Evolutionary conservation across 2,797 vertebrate species (phyloP), one percentile per base, ranked within the genome.

Genomic region (Hipposideros larvatus): DNA sequence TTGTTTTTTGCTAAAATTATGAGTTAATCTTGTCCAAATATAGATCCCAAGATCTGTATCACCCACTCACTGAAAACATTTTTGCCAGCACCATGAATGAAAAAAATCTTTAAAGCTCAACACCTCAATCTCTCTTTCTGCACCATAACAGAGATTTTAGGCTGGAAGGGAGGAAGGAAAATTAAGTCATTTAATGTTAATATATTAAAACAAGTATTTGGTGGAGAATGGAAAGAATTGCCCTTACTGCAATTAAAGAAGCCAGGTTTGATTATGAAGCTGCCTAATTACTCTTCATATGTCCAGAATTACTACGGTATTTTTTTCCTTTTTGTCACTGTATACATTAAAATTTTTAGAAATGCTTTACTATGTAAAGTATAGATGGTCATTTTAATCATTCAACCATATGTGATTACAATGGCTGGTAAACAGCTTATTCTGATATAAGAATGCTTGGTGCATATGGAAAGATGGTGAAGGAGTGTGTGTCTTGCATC

Each of bases 331-430:
- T 98, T 98, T 97, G 97, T 97, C 96, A 97, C 97, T 98, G 90
- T 98, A 97, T 98, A 98, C 97, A 95, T 98, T 98, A 98, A 98
- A 97, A 97, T 95, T 98, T 98, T 97, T 98, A 97, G 94, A 98
- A 96, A 97, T 98, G 98, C 98, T 99, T 99, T 99, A 99, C 98
- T 97, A 97, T 99, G 98, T 99, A 99, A 99, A 99, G 98, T 98
- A 98, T 98, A 97, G 97, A 96, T 97, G 97, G 96, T 97, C 97
- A 97, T 98, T 98, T 98, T 98, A 98, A 98, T 98, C 91, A 96
- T 98, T 98, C 97, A 98, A 63, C 98, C 98, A 98, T 96, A 41
- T 98, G 94, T 86, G 95, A 96, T 98, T 43, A 43, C 6, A 43
- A 43, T 98, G 98, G 91, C 98, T 98, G 88, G 87, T 97, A 98